Conservation (phyloP, 2,113 vertebrate genomes). For the Panurus biarmicus region DNA sequence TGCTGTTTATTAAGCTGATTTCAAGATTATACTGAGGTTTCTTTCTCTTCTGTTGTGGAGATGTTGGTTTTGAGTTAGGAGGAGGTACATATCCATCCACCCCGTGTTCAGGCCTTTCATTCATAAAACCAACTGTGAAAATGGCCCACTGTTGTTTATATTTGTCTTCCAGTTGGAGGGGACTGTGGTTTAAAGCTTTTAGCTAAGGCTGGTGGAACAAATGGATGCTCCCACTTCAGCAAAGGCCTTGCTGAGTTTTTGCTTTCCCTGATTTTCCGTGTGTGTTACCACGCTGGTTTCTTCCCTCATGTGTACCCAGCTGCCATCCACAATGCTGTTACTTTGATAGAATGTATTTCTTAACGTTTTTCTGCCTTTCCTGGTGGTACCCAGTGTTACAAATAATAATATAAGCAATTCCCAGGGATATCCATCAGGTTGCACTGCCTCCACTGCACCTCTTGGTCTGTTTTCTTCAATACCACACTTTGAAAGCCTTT, state of each 20-base stretch:
- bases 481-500: background rate
- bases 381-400: background rate
- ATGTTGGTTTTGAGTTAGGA: background rate
- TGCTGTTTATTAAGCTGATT: background rate
- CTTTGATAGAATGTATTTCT: background rate
- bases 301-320: background rate
- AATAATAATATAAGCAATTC: background rate
- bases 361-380: background rate
- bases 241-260: background rate
- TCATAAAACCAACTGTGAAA: background rate
- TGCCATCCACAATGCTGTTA: background rate
- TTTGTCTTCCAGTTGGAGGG: background rate
- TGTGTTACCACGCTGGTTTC: background rate
- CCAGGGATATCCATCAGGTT: background rate
- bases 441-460: background rate
- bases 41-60: background rate
- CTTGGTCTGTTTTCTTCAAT: background rate
- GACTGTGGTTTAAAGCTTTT: background rate
- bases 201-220: background rate
- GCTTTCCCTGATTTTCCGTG: background rate
- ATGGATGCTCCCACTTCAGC: background rate
- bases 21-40: background rate
- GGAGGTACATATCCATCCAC: background rate
- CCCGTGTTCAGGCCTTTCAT: background rate
- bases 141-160: background rate